Evolutionary conservation across 1,140 invertebrate genomes (phyloP), one percentile per base, ranked within the genome.

Genomic region (Drosophila funebris): DNA sequence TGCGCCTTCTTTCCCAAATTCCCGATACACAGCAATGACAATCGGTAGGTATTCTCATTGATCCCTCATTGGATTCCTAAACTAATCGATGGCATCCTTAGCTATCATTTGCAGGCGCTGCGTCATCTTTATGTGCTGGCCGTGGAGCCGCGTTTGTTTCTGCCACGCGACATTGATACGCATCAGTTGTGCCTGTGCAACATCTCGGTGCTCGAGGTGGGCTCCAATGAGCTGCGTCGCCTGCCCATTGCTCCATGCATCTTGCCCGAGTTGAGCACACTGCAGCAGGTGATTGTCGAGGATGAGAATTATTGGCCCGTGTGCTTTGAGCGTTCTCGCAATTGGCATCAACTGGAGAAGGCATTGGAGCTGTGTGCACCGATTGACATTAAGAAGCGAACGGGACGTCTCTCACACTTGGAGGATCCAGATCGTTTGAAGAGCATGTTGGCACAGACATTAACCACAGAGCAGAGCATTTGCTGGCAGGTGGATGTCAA

Each of bases 1-100:
- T 97, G 96, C 90, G 96, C 98, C 1, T 96, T 99, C 91, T 99
- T 98, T 93, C 98, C 98, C 2, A 98, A 98, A 92, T 99, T 98
- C 92, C 98, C 98, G 41, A 97, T 96, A 3, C 97, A 99, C 91
- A 98, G 96, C 83, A 97, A 97, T 90, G 98, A 99, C 90, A 99
- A 99, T 92, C 95, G 90, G 82, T 85, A 9, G 44, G 76, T 20
- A 14, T 1, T 1, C 13, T 2, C 24, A 2, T 6, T 4, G 2
- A 5, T 9, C 5, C 24, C 13, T 11, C 5, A 13, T 11, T 11
- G 11, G 37, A 31, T 44, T 20, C 22, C n/a, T 3, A 5, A 24
- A 29, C 27, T 14, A 99, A 99, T 92, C 95, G 84, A 70, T 87
- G 4, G 0, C 3, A 4, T 22, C 9, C 1, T 0, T 5, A 90